Percentiles rank a stretch among this genome's conserved stretches.
Evolutionary conservation across 2,113 vertebrate species (phyloP).

Genomic region (Holacanthus passer): DNA sequence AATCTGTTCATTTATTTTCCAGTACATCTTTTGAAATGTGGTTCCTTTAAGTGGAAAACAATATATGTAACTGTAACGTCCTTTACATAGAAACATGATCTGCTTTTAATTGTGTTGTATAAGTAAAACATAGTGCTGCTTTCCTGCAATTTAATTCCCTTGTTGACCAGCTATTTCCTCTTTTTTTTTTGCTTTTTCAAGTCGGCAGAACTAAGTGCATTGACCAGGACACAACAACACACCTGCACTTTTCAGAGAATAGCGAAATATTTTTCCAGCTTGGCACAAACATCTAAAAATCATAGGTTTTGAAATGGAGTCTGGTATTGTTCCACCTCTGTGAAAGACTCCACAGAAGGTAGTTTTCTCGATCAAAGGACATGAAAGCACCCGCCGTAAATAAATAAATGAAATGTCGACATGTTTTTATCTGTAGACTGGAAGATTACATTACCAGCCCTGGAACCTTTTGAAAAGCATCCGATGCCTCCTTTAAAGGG

Average conservation of each 20-base stretch:
- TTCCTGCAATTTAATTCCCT: neutral
- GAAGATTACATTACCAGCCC: neutral
- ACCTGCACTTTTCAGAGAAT: conserved; percentile 2
- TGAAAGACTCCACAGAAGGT: conserved; percentile 16
- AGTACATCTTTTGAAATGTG: neutral
- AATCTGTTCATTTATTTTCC: conserved; percentile 2
- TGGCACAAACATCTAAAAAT: conserved; percentile 30
- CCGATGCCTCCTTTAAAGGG: conserved; percentile 15
- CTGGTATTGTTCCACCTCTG: neutral
- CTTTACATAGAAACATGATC: neutral
- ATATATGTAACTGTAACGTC: neutral
- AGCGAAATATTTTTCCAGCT: conserved; percentile 18
- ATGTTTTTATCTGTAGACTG: conserved; percentile 1
- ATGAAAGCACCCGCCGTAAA: conserved; percentile 29
- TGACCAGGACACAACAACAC: neutral
- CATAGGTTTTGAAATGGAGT: conserved; percentile 6
- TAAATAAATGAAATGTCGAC: conserved; percentile 10
- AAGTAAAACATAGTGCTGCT: neutral
- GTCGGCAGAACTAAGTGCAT: conserved; percentile 2
- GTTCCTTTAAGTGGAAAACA: neutral
- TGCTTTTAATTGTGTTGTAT: neutral
- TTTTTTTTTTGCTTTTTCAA: neutral
- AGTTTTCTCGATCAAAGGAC: conserved; percentile 14
- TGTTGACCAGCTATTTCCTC: neutral
- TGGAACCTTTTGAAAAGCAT: conserved; percentile 3